phyloP scores from a whole-genome alignment of 2,797 vertebrate genomes.

The Diglossa cyanea region DNA sequence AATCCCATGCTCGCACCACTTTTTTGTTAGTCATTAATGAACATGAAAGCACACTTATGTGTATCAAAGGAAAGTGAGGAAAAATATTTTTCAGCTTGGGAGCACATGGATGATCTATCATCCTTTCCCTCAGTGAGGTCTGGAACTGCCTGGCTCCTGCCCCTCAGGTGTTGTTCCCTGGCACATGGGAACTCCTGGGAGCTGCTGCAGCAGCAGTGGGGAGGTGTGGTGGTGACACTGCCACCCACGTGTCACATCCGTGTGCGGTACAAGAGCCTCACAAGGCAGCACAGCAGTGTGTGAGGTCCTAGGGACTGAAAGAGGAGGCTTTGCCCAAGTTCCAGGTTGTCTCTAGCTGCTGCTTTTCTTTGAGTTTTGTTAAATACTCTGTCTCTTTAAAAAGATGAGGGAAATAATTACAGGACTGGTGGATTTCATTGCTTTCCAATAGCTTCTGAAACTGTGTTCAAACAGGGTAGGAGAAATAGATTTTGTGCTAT shows the following conservation, averaged over 20 bases:
- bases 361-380: not conserved
- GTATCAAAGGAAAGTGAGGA: not conserved
- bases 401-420: not conserved
- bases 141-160: not conserved
- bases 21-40: not conserved
- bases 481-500: not conserved
- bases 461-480: not conserved
- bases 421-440: not conserved
- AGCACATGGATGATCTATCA: not conserved
- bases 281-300: not conserved
- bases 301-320: not conserved
- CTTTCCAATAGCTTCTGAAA: not conserved
- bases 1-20: not conserved
- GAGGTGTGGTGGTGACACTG: not conserved
- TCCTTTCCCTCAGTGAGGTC: not conserved
- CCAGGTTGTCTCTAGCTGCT: not conserved
- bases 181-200: not conserved
- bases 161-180: not conserved
- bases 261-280: not conserved
- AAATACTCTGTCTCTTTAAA: not conserved
- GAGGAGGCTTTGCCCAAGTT: not conserved
- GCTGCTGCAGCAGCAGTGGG: not conserved
- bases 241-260: not conserved
- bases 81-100: not conserved
- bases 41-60: not conserved